Base-by-base conservation (phyloP, 2,888 invertebrate genomes). In the Pristionchus arcanus region DNA sequence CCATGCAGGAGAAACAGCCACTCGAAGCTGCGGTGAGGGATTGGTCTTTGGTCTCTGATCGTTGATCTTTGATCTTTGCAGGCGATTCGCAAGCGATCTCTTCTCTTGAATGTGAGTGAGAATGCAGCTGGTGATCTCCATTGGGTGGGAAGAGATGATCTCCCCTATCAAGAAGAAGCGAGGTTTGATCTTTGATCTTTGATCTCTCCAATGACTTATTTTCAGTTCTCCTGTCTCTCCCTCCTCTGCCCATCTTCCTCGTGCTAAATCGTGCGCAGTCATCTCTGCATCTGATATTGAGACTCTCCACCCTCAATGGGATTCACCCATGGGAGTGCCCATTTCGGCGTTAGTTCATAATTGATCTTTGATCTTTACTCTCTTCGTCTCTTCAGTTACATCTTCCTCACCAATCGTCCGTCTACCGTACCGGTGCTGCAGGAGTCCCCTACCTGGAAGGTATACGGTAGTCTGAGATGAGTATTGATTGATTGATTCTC, bases 51-150 rank as follows among this genome's bases (percentile, higher is more conserved):
- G 49, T 87, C 74, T 74, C 16, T 88, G 87, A 88, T 55, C 71
- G 49, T 74, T 31, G 55, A 88, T 55, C 71, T 71, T 74, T 31
- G 55, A 88, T 55, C 71, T 74, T 55, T 28, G 0, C 42, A 88
- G 87, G 87, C 74, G 1, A 71, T 88, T 71, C 87, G 87, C 49
- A 71, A 74, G 31, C 71, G 87, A n/a, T 88, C 87, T 42, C 71
- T 88, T 0, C 74, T 88, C 34, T 28, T 88, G 53, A 88, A 88
- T 74, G 87, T 88, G 74, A 49, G n/a, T 71, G 74, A 71, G 71
- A 74, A 74, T 68, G 87, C 66, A 9, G 34, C 34, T 2, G 87
- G 87, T 3, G 87, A 88, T 7, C 63, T 88, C 42, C 53, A 74
- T 13, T 88, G 87, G 87, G 53, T 71, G 11, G 87, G 74, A 28